Evolutionary conservation across 2,113 vertebrate species (phyloP).

Genomic region (Stictonetta naevosa): DNA sequence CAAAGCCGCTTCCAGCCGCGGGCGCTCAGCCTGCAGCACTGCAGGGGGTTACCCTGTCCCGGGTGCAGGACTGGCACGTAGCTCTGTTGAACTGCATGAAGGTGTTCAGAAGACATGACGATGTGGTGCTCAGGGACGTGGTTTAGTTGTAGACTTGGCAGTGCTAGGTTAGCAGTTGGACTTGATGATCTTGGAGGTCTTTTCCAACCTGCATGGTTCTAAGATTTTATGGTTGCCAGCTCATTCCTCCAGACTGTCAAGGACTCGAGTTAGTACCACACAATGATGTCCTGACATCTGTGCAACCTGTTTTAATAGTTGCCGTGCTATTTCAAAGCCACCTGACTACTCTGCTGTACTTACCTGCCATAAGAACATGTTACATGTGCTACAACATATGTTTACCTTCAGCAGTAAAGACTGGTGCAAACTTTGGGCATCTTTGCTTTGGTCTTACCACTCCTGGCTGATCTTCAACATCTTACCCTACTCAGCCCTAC

Average conservation of each 20-base stretch:
- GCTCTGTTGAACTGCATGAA: background rate
- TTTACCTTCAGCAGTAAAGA: background rate
- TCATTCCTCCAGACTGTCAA: background rate
- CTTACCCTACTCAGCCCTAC: too few species aligned
- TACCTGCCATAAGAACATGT: background rate
- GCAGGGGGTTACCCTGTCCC: background rate
- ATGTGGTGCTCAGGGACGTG: too few species aligned
- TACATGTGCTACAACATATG: background rate
- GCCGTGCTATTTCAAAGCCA: background rate
- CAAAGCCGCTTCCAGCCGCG: background rate
- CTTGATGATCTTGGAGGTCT: too few species aligned
- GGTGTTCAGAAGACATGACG: too few species aligned
- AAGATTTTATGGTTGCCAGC: background rate
- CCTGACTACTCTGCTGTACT: background rate
- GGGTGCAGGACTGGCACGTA: rapidly evolving
- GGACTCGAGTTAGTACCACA: background rate
- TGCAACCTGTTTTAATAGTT: background rate
- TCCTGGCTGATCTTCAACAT: background rate
- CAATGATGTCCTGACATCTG: rapidly evolving
- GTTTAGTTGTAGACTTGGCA: too few species aligned
- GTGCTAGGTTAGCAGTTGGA: too few species aligned
- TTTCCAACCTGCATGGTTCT: too few species aligned
- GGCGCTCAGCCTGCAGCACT: background rate
- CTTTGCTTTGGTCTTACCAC: background rate
- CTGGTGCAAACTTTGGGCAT: background rate